These are phyloP conservation scores for Cryptotermes secundus DNA, from an alignment of 1,140 invertebrate species.

Conservation along the genomic window DNA sequence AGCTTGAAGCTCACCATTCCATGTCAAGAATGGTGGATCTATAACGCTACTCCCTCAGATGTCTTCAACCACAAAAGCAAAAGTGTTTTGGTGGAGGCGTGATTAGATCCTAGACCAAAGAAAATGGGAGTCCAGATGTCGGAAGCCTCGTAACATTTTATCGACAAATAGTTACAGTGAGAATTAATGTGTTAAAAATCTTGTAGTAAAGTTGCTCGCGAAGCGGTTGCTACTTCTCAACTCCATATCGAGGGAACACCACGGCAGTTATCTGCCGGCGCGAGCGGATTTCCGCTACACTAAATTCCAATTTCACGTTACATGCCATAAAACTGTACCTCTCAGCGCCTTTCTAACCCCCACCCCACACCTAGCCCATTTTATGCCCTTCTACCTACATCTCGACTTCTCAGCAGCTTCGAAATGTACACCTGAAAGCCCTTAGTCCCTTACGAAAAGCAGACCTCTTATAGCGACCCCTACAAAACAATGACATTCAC, in stretches of 20 bases:
- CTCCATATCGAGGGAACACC: background rate
- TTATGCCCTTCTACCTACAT: background rate
- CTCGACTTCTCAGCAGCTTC: background rate
- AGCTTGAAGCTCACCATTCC: too few species aligned
- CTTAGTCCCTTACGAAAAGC: background rate
- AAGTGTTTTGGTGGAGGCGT: too few species aligned
- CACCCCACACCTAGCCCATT: background rate
- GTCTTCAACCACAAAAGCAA: too few species aligned
- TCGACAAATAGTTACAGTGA: too few species aligned
- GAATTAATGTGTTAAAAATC: background rate
- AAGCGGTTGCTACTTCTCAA: background rate
- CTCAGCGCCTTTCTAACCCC: background rate
- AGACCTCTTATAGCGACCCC: background rate
- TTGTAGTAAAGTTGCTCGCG: background rate
- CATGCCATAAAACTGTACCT: background rate
- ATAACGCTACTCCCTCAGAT: too few species aligned
- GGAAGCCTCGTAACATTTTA: too few species aligned
- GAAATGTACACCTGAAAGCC: background rate
- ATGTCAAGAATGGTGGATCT: too few species aligned
- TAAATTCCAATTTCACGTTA: background rate
- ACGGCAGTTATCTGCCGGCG: background rate
- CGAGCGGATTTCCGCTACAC: background rate
- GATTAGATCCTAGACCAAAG: too few species aligned
- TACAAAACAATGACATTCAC: too few species aligned
- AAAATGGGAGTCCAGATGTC: too few species aligned